Evolutionary conservation across 2,888 invertebrate genomes (phyloP).

Genomic region (Brenthis hecate): DNA sequence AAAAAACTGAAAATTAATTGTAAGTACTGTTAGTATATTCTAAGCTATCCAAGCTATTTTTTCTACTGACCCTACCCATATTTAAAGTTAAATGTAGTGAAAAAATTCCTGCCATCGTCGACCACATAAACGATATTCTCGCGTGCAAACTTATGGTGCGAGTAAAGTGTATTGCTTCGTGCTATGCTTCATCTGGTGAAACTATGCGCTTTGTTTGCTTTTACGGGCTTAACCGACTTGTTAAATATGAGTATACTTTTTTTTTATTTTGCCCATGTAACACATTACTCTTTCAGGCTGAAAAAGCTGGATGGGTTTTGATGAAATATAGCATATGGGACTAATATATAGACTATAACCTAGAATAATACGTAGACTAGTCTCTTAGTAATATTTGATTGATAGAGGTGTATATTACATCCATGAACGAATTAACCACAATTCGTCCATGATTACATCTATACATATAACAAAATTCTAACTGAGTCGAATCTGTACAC

Average conservation of each 20-base stretch:
- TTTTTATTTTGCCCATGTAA: background rate
- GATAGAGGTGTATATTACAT: background rate
- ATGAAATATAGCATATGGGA: background rate
- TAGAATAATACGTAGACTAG: background rate
- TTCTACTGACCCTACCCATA: constrained; percentile 20
- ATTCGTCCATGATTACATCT: too few relatives aligned
- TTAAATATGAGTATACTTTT: background rate
- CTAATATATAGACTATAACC: background rate
- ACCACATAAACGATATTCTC: constrained; percentile 24
- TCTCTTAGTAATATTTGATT: too few relatives aligned
- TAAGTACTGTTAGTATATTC: too few relatives aligned
- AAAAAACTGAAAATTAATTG: too few relatives aligned
- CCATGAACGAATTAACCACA: too few relatives aligned
- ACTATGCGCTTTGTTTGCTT: constrained; percentile 8
- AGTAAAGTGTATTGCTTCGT: constrained; percentile 8
- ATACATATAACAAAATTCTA: too few relatives aligned
- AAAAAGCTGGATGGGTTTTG: too few relatives aligned
- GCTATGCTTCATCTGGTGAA: constrained; percentile 4
- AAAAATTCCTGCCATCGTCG: constrained; percentile 23
- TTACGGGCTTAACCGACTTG: background rate
- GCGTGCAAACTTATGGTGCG: constrained; percentile 26
- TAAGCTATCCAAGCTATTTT: background rate
- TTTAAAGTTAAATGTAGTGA: constrained; percentile 30
- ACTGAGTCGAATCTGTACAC: too few relatives aligned
- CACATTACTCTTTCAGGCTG: too few relatives aligned